Evolutionary conservation across 2,113 vertebrate species (phyloP), one percentile per base, ranked within the genome.

Genomic region (Thalassarche chlororhynchos): DNA sequence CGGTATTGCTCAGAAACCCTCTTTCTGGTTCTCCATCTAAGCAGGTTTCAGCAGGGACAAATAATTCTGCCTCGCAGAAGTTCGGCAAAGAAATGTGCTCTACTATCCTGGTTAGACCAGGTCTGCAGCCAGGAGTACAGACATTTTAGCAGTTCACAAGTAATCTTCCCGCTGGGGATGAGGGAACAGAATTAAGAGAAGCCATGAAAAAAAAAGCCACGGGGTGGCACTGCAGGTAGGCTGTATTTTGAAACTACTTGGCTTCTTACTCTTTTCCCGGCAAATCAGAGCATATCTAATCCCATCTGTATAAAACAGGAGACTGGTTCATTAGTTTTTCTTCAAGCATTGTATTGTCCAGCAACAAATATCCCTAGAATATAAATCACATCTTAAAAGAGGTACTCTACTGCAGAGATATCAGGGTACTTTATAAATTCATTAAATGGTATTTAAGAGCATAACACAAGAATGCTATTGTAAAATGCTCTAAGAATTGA

Each of bases 211-310:
- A 71, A 71, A 78, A 60, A 83, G 79, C 94, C 91, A 98, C 94
- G 82, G 58, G 96, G 93, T 96, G 94, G 97, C 87, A 96, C 81
- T 96, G 51, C 88, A 96, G 81, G 68, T 68, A 94, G 94, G 69
- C 54, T 72, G 2, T 34, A 62, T 68, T 72, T 42, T 87, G 49
- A 77, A 91, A 87, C 24, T 44, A 54, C 29, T 75, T 34, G 23
- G 70, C 49, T 71, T 14, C 32, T 83, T 46, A 18, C 9, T 68
- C 55, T 54, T 83, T 90, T 61, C 68, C 80, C 75, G 29, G 88
- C 49, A 95, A 93, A 96, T 88, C 54, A 92, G 57, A 87, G 58
- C 84, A 10, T 84, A 80, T 86, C 57, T 54, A 88, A 91, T 64
- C 51, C 47, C 12, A 19, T 78, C 60, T 69, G n/a, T 38, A 79